Evolutionary conservation across 2,888 invertebrate species (phyloP).

Genomic region (Norana najaformis): DNA sequence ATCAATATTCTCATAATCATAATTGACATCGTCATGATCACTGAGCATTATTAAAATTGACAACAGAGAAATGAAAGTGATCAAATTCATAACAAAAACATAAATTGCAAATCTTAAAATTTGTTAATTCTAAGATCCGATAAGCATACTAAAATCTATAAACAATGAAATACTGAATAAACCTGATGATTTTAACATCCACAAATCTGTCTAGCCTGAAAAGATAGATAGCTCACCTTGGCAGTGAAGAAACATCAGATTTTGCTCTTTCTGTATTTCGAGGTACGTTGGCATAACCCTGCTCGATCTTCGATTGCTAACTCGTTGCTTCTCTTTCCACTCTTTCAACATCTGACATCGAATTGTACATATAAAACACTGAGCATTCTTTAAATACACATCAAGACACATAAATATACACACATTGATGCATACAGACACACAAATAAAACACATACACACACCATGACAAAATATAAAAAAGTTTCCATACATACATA

Average conservation of each 20-base stretch:
- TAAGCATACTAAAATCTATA: too few relatives aligned
- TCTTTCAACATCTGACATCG: slow-evolving; percentile 1
- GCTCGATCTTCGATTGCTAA: neutral
- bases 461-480: too few relatives aligned
- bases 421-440: too few relatives aligned
- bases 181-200: neutral
- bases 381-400: neutral
- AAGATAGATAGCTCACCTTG: neutral
- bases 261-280: neutral
- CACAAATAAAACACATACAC: neutral
- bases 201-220: too few relatives aligned
- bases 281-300: neutral
- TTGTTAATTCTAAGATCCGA: too few relatives aligned
- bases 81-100: too few relatives aligned
- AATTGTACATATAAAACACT: neutral
- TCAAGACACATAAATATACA: neutral
- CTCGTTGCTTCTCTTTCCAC: neutral
- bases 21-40: too few relatives aligned
- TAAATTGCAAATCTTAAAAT: too few relatives aligned
- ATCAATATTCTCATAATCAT: too few relatives aligned
- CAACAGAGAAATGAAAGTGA: too few relatives aligned
- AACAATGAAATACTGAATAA: neutral
- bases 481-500: neutral
- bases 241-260: neutral
- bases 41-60: too few relatives aligned